These are phyloP conservation scores for Catharus minimus DNA, from an alignment of 2,113 vertebrate species.

Conservation along the genomic window DNA sequence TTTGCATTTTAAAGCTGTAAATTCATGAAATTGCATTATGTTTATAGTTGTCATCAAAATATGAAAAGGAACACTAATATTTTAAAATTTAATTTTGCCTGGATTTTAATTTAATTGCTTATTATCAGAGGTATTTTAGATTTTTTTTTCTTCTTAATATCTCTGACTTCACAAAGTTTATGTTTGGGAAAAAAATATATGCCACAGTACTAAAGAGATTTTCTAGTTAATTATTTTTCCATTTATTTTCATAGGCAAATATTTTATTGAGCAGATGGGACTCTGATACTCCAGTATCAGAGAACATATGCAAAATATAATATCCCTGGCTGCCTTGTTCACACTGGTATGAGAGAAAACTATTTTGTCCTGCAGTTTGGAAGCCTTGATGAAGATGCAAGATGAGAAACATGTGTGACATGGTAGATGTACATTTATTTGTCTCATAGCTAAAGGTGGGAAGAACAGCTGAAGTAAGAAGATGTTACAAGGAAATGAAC, in stretches of 20 bases:
- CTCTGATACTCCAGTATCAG: background rate
- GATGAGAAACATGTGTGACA: background rate
- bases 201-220: conserved; percentile 55
- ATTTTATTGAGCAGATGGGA: background rate
- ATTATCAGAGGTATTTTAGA: conserved; percentile 54
- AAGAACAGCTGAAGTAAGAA: background rate
- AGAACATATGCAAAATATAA: background rate
- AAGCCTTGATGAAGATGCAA: background rate
- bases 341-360: fast-evolving
- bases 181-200: conserved; percentile 54
- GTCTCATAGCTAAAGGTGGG: background rate
- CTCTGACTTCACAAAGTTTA: conserved; percentile 61
- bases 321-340: background rate
- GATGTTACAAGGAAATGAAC: background rate
- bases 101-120: conserved; percentile 68
- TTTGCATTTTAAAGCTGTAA: conserved; percentile 65
- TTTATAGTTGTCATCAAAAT: conserved; percentile 70
- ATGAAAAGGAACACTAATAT: conserved; percentile 67
- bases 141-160: conserved; percentile 18
- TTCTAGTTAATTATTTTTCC: conserved; percentile 50
- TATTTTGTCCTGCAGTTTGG: background rate
- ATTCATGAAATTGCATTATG: conserved; percentile 65
- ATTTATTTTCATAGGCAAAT: background rate
- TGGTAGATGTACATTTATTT: background rate
- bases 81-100: conserved; percentile 67